Base-by-base conservation (phyloP, 2,888 invertebrate genomes). In the Himalopsyche tibetana region DNA sequence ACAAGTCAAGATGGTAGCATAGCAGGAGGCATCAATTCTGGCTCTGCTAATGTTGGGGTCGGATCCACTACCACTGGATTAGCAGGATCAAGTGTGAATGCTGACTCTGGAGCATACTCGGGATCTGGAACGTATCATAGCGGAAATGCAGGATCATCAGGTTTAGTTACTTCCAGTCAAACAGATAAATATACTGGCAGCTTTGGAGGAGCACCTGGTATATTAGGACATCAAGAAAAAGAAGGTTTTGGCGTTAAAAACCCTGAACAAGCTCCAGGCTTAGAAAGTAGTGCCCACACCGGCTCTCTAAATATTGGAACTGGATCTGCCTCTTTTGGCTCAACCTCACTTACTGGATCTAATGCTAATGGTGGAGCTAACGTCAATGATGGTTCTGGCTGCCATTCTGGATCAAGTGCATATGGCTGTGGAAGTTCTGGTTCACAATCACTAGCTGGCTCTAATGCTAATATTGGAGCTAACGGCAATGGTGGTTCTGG, bases 161-260 rank as follows among this genome's bases (percentile, higher is more conserved):
- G 28, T 17, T 19, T 19, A 38, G 63, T 36, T 19, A 19, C 38
- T 28, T 40, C 74, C 51, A 38, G 74, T 28, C 19, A 82, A 56
- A 56, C 80, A 5, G 81, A 56, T 45, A 42, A 87, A 85, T 87
- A 87, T 38, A 82, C 84, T 8, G 88, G 87, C 28, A 80, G 84
- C 63, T 88, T 88, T 80, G 87, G 86, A 83, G 87, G 87, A n/a
- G 86, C 82, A 51, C 85, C 87, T 9, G 87, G 87, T 55, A 85
- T 87, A 55, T 87, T 87, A 36, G 85, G 85, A 5, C 55, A 87
- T 19, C 87, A 87, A 85, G 80, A 80, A 42, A 80, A 82, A 42
- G 80, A 56, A 63, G 87, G 87, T 45, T 87, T 85, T 45, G 85
- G 82, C 40, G 56, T 88, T 17, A 84, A 80, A 28, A 55, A 80